Evolutionary conservation across 2,888 invertebrate genomes (phyloP).

Genomic region (Apamea sordens): DNA sequence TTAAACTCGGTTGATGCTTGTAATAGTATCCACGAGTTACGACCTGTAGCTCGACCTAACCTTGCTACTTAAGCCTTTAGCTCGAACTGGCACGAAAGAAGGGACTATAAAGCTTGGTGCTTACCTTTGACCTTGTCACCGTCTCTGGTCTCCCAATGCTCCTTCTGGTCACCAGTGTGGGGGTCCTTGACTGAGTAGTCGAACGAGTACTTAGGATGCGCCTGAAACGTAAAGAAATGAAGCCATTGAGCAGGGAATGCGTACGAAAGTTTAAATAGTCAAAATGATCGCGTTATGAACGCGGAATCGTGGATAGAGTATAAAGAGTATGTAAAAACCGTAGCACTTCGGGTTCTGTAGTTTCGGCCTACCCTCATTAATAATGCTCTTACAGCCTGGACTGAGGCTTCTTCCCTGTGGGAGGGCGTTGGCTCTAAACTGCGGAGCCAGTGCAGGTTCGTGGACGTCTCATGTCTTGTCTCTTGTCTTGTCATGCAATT

Average conservation of each 20-base stretch:
- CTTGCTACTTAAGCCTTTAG: neutral
- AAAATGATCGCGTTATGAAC: neutral
- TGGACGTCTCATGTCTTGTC: neutral
- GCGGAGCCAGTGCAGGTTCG: no score
- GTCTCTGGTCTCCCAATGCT: slow-evolving; percentile 91
- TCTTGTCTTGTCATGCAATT: no score
- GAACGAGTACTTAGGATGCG: slow-evolving; percentile 90
- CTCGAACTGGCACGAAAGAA: neutral
- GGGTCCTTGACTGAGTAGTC: slow-evolving; percentile 91
- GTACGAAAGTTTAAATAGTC: neutral
- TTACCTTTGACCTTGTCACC: slow-evolving; percentile 91
- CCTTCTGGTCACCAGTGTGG: slow-evolving; percentile 90
- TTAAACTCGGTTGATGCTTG: neutral
- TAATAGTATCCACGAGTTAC: neutral
- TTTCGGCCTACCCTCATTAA: neutral
- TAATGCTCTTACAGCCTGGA: no score
- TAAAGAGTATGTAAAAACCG: neutral
- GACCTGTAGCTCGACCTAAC: neutral
- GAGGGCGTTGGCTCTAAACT: neutral
- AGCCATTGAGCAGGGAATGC: neutral
- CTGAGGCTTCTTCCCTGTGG: neutral
- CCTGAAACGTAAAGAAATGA: slow-evolving; percentile 76
- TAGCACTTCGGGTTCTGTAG: neutral
- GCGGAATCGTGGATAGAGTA: neutral
- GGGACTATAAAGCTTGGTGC: neutral